Conservation (phyloP, 1,140 invertebrate species). For the Conus betulinus region DNA sequence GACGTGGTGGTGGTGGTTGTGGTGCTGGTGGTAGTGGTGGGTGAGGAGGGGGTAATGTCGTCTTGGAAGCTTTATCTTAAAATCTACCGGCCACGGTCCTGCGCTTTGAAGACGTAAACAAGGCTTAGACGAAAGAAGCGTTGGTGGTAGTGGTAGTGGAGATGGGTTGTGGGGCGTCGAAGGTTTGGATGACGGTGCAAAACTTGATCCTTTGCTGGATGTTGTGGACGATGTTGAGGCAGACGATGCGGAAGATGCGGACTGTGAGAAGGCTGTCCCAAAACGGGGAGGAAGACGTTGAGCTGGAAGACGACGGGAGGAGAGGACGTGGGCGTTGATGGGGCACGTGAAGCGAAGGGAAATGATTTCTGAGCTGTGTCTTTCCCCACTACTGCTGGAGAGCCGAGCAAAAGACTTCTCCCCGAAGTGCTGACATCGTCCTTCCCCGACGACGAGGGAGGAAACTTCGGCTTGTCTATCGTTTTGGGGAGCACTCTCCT, state of each 20-base stretch:
- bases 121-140: neutral
- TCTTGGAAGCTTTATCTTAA: constrained; percentile 6
- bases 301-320: neutral
- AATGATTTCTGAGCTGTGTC: neutral
- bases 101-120: neutral
- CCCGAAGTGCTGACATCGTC: neutral
- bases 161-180: neutral
- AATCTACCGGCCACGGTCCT: constrained; percentile 25
- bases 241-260: constrained; percentile 14
- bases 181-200: constrained; percentile 11
- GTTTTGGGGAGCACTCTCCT: neutral
- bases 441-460: neutral
- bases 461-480: neutral
- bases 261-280: neutral
- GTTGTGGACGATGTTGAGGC: constrained; percentile 14
- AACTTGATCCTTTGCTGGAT: neutral
- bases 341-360: neutral
- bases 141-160: neutral
- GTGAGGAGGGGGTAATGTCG: neutral
- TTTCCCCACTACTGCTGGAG: neutral
- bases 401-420: neutral
- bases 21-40: neutral
- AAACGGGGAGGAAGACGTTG: constrained; percentile 17
- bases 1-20: neutral
- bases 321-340: constrained; percentile 12